Percentiles rank a stretch among this genome's conserved stretches.
phyloP scores from a whole-genome alignment of 92 coral and sea anemone species.

The Desmophyllum pertusum region DNA sequence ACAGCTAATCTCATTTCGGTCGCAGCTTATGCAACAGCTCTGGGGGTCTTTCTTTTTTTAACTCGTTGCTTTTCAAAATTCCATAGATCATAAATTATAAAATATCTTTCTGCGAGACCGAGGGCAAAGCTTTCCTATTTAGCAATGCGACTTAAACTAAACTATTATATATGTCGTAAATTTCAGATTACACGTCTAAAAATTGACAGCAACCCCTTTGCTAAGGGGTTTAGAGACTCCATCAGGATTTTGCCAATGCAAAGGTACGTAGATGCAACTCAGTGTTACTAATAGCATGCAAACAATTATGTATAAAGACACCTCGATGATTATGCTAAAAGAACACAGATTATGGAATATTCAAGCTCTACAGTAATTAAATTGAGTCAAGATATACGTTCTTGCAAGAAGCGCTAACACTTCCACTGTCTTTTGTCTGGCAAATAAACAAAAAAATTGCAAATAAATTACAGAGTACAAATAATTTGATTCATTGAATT shows the following conservation, averaged over 20 bases:
- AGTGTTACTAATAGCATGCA: neutral
- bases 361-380: too few relatives aligned
- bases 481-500: neutral
- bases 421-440: neutral
- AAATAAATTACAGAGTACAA: neutral
- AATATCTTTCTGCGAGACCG: neutral
- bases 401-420: too few relatives aligned
- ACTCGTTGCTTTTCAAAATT: neutral
- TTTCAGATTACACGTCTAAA: conserved; percentile 94
- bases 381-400: too few relatives aligned
- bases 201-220: conserved; percentile 97
- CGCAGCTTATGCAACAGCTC: neutral
- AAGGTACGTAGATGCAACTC: conserved; percentile 56
- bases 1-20: conserved; percentile 11
- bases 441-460: neutral
- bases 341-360: neutral
- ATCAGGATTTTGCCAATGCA: conserved; percentile 83
- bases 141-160: neutral
- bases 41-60: neutral
- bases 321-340: neutral
- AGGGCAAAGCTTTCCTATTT: neutral
- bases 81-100: neutral
- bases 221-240: conserved; percentile 95
- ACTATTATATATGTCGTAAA: neutral
- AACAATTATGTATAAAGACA: neutral